Conservation (phyloP, 2,113 vertebrate species). For the Thunnus maccoyii region DNA sequence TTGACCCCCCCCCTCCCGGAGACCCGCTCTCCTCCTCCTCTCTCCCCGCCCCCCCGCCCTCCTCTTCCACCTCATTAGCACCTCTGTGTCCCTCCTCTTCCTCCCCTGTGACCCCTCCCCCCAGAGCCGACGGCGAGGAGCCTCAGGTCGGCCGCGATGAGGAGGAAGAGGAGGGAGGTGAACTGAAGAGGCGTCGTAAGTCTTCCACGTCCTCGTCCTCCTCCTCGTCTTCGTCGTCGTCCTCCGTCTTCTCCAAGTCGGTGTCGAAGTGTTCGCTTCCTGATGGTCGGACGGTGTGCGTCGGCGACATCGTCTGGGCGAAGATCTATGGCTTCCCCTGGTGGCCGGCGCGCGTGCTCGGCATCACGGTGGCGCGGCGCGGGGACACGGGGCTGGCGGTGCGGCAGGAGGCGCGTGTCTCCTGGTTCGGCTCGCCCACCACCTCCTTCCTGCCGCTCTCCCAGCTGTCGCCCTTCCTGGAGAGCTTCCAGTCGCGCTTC, state of each 20-base stretch:
- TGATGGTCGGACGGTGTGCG: conserved; percentile 95
- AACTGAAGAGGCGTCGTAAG: conserved; percentile 65
- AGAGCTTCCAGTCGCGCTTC: conserved; percentile 98
- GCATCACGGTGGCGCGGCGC: conserved; percentile 92
- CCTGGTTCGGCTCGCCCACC: conserved; percentile 99
- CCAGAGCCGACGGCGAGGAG: conserved; percentile 34
- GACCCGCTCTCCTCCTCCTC: conserved; percentile 85
- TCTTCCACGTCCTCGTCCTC: conserved; percentile 73
- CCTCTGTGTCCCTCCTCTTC: conserved; percentile 85
- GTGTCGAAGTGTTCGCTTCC: conserved; percentile 94
- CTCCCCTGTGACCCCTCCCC: conserved; percentile 73
- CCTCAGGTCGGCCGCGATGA: conserved; percentile 27
- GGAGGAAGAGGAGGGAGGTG: conserved; percentile 51
- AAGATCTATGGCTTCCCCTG: conserved; percentile 99
- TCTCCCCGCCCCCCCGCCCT: conserved; percentile 79
- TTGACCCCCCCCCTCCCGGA: conserved; percentile 92
- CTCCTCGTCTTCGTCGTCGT: conserved; percentile 64
- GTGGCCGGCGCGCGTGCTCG: conserved; percentile 97
- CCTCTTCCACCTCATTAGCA: conserved; percentile 78
- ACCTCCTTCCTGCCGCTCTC: conserved; percentile 96
- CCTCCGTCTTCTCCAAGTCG: conserved; percentile 95
- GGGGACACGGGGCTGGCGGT: conserved; percentile 93
- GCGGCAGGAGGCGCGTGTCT: conserved; percentile 95
- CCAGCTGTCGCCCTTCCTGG: conserved; percentile 96
- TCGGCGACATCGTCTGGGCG: conserved; percentile 99